phyloP scores from a whole-genome alignment of 2,888 invertebrate genomes.

The Drosophila lutescens region DNA sequence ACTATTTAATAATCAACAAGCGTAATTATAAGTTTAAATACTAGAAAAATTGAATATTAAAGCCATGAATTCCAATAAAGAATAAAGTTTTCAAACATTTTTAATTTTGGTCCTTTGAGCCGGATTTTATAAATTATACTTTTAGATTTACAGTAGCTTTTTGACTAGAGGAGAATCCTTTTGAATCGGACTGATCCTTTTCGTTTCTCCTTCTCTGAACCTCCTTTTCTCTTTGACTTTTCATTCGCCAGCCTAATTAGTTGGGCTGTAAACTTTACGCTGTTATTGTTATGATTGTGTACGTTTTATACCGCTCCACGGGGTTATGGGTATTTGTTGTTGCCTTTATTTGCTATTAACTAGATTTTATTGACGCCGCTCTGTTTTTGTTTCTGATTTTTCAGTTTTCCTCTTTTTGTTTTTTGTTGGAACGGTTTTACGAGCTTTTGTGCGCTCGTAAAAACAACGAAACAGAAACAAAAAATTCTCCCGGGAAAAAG shows the following conservation, averaged over 20 bases:
- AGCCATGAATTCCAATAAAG: no score
- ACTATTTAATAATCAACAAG: no score
- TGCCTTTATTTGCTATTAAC: slow-evolving; percentile 77
- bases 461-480: slow-evolving; percentile 32
- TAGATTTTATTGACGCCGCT: slow-evolving; percentile 68
- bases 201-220: neutral
- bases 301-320: slow-evolving; percentile 26
- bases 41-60: no score
- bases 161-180: neutral
- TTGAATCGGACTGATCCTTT: neutral
- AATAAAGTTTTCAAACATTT: no score
- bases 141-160: slow-evolving; percentile 1
- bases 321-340: slow-evolving; percentile 63
- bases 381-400: slow-evolving; percentile 36
- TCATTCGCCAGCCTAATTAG: slow-evolving; percentile 60
- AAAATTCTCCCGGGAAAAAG: slow-evolving; percentile 61
- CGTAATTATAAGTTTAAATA: no score
- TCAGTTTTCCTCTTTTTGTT: slow-evolving; percentile 19
- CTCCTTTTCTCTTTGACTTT: neutral
- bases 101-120: no score
- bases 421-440: slow-evolving; percentile 54
- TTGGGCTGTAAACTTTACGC: slow-evolving; percentile 73
- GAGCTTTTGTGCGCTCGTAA: slow-evolving; percentile 63
- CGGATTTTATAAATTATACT: no score
- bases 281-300: slow-evolving; percentile 64